Base-by-base conservation (phyloP, 2,888 invertebrate species). In the Thera britannica region DNA sequence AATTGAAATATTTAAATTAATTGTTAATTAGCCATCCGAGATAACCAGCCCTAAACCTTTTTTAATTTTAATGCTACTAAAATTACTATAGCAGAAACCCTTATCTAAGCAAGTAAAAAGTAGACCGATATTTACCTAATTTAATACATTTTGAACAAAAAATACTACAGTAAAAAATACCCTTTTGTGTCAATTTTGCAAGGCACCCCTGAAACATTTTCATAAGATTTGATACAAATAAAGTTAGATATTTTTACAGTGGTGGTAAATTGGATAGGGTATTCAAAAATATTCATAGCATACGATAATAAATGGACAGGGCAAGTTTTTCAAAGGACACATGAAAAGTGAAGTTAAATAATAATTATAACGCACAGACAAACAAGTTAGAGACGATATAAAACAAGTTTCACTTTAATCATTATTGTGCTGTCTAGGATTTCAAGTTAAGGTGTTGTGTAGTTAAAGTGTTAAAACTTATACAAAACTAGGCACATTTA, bases 141-240 rank as follows among this genome's bases (percentile, higher is more conserved):
- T 49, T 38, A 3, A 44, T 48, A 38, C 41, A 35, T 38, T 41
- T 52, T 64, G 52, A 58, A 66, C 66, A 62, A 55, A 67, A 67
- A 54, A 58, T 12, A 34, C 56, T 60, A 56, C 23, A 62, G 6
- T 52, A 56, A 7, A 67, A 58, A 59, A 66, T 60, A 66, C 59
- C 67, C 49, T 63, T 41, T 61, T 70, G 56, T 38, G 61, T 58
- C 55, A 65, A 56, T 61, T 71, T 64, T 69, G 68, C 68, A 77
- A 76, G 79, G 79, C 79, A 80, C 77, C 75, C 23, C 66, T 68
- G 61, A 72, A 72, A 67, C 57, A 69, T 23, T 68, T 60, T 72
- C 72, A 76, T 77, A 68, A 64, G 72, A 75, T 59, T 12, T 60
- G 49, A 12, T 9, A 49, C 36, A 67, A 52, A 62, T 36, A 52